Conservation (phyloP, 2,888 invertebrate species). For the Phalera bucephala region DNA sequence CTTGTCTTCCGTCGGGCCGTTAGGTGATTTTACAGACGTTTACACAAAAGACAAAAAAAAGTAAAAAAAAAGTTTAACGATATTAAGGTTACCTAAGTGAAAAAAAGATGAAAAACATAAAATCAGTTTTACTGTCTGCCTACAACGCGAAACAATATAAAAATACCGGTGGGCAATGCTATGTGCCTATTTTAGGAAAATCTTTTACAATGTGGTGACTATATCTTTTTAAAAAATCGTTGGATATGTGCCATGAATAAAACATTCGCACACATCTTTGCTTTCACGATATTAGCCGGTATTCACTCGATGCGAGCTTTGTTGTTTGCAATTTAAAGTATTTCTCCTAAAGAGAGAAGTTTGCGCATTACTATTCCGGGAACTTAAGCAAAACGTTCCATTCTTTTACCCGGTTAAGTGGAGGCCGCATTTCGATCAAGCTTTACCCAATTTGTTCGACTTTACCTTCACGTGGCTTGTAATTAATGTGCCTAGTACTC, state of each 20-base stretch:
- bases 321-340: constrained; percentile 16
- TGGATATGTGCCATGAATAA: neutral
- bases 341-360: constrained; percentile 14
- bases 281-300: neutral
- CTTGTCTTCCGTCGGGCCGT: no score
- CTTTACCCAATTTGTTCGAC: constrained; percentile 2
- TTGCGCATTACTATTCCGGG: constrained; percentile 12
- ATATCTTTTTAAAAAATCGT: constrained; percentile 1
- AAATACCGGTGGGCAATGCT: neutral
- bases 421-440: constrained; percentile 14
- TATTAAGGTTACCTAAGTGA: no score
- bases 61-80: no score
- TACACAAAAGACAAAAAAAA: no score
- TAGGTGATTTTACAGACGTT: no score
- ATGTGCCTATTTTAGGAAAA: neutral
- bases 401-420: constrained; percentile 14
- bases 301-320: neutral
- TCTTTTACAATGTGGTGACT: neutral
- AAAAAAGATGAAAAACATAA: no score
- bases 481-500: constrained; percentile 1
- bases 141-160: no score
- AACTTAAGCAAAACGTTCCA: constrained; percentile 16
- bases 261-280: constrained; percentile 1
- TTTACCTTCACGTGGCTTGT: neutral
- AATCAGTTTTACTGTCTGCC: no score